Percentiles rank a stretch among this genome's conserved stretches.
Conservation (phyloP, 1,140 invertebrate species). For the Trichonephila clavipes region DNA sequence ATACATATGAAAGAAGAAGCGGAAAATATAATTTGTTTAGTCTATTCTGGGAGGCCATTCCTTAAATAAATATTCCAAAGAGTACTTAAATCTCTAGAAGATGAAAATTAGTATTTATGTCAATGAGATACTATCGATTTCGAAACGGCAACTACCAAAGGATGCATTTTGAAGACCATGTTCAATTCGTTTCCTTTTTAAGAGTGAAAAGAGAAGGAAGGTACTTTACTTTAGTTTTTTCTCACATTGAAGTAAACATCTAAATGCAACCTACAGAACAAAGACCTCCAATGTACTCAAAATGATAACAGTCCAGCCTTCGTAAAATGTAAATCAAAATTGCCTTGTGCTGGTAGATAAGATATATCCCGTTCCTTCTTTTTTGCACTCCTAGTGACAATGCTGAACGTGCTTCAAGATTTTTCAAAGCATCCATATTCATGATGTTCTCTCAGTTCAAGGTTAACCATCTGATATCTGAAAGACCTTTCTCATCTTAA, state of each 20-base stretch:
- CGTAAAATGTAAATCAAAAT: slow-evolving; percentile 2
- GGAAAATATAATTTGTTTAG: too few species aligned
- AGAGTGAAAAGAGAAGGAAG: background rate
- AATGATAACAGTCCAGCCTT: background rate
- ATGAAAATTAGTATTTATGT: background rate
- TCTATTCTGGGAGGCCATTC: too few species aligned
- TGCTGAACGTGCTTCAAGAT: background rate
- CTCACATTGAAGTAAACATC: background rate
- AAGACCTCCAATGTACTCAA: background rate
- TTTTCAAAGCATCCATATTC: background rate
- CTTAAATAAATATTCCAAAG: too few species aligned
- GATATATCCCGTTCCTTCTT: background rate
- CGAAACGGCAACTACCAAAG: background rate
- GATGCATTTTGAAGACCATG: background rate
- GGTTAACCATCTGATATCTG: background rate
- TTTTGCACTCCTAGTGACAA: background rate
- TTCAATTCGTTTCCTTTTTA: background rate
- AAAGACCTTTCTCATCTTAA: too few species aligned
- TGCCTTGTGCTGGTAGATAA: background rate
- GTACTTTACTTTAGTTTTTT: background rate
- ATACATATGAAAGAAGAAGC: too few species aligned
- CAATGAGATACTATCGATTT: background rate
- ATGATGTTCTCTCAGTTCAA: background rate
- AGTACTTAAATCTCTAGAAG: background rate
- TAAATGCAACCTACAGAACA: background rate